Evolutionary conservation across 2,797 vertebrate species (phyloP), one percentile per base, ranked within the genome.

Genomic region (Gymnoscopelus microlampas): DNA sequence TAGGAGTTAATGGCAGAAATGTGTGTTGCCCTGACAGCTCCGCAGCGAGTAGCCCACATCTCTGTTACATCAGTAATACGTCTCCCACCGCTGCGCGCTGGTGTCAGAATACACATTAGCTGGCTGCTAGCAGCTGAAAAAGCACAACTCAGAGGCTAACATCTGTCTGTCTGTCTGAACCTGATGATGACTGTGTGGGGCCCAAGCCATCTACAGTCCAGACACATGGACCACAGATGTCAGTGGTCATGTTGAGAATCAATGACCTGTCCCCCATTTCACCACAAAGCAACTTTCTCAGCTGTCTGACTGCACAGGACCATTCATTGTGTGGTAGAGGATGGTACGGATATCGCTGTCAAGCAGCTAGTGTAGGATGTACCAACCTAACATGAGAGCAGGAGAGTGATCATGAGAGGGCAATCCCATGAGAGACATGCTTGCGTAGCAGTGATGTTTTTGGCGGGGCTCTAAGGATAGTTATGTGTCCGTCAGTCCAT

Each of bases 121-220:
- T 2, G 26, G 53, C 5, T 13, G 55, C 50, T 68, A 0, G 0
- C 77, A 57, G 76, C 51, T 48, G 55, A 26, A 11, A 75, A 29
- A 59, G 29, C 62, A 68, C 64, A 48, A 13, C 49, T 26, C 50
- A 59, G 54, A 71, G 53, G 56, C 58, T 51, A 48, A 74, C 67
- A 13, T 10, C 48, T 50, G 48, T 72, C 75, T 60, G 49, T 80
- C 79, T 39, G 55, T 72, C 78, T 79, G 74, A 70, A 63, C 73
- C 68, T 68, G 71, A 77, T 29, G 26, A 29, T 29, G 47, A 81
- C 58, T 39, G 19, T 1, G 19, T 19, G 13, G 1, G 53, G 51
- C 60, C 26, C 12, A n/a, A 8, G 32, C 66, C 60, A 62, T 78
- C 82, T 76, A 63, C 72, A 74, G 70, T 69, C 35, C 60, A 26